phyloP scores from a whole-genome alignment of 2,797 vertebrate species.

The Trichosurus vulpecula region DNA sequence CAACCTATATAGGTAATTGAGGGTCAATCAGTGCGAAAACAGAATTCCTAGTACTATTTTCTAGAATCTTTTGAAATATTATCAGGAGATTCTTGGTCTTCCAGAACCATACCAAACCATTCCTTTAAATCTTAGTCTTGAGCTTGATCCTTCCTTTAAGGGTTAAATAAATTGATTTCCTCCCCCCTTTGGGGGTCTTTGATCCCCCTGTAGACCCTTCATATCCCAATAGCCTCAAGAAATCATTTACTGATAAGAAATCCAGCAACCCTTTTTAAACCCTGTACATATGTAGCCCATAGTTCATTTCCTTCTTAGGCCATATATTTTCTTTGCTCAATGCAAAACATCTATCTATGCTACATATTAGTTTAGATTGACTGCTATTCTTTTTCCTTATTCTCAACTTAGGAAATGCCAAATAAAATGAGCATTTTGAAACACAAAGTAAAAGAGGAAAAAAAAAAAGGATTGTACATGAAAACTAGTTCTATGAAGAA shows the following conservation, averaged over 20 bases:
- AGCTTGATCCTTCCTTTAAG: neutral
- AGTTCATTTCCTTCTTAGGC: neutral
- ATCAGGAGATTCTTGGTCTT: neutral
- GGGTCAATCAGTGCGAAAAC: slow-evolving; percentile 16
- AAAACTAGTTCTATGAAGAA: neutral
- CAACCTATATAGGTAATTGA: slow-evolving; percentile 32
- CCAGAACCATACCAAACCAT: neutral
- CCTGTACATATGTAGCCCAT: neutral
- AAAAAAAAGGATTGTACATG: neutral
- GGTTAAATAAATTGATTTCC: neutral
- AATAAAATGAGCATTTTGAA: neutral
- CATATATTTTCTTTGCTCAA: neutral
- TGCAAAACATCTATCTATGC: neutral
- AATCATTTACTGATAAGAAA: neutral
- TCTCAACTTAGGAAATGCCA: neutral
- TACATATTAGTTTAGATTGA: neutral
- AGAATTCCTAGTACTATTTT: slow-evolving; percentile 10
- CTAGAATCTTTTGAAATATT: slow-evolving; percentile 31
- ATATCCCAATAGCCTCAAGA: neutral
- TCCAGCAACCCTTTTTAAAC: neutral
- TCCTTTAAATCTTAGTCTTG: neutral
- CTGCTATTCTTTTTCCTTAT: neutral
- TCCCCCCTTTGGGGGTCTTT: neutral
- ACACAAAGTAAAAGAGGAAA: neutral
- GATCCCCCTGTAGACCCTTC: neutral